phyloP scores from a whole-genome alignment of 1,140 invertebrate species.

The Vanessa atalanta region DNA sequence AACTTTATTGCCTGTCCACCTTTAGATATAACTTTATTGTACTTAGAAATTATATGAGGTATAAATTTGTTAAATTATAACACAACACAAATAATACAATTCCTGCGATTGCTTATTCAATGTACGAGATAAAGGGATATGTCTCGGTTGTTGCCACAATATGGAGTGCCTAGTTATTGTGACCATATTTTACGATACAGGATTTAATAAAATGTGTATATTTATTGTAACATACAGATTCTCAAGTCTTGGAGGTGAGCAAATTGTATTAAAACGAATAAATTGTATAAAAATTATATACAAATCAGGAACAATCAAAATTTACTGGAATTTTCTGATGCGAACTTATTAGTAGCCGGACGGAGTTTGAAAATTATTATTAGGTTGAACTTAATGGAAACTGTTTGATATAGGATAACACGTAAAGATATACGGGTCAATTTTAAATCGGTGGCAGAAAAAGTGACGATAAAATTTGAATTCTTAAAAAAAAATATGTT shows the following conservation, averaged over 20 bases:
- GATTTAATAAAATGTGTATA: conserved; percentile 1
- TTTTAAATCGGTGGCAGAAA: no score
- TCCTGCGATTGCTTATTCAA: conserved; percentile 40
- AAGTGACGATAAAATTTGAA: no score
- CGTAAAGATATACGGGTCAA: no score
- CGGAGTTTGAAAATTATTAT: no score
- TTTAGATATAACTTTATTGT: conserved; percentile 24
- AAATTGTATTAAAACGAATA: no score
- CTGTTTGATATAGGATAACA: no score
- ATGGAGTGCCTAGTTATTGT: conserved; percentile 23
- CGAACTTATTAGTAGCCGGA: no score
- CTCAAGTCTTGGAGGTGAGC: not conserved
- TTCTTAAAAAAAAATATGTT: no score
- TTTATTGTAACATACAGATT: not conserved
- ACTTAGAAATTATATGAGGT: conserved; percentile 30
- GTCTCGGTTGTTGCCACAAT: conserved; percentile 43
- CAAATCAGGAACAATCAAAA: no score
- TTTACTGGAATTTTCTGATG: no score
- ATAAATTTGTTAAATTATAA: conserved; percentile 41
- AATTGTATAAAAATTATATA: no score
- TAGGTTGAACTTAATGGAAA: no score
- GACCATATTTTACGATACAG: conserved; percentile 2
- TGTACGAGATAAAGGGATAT: conserved; percentile 42
- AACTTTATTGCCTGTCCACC: conserved; percentile 22
- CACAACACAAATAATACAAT: conserved; percentile 29